Conservation (phyloP, 2,888 invertebrate genomes). For the Cinara cedri region DNA sequence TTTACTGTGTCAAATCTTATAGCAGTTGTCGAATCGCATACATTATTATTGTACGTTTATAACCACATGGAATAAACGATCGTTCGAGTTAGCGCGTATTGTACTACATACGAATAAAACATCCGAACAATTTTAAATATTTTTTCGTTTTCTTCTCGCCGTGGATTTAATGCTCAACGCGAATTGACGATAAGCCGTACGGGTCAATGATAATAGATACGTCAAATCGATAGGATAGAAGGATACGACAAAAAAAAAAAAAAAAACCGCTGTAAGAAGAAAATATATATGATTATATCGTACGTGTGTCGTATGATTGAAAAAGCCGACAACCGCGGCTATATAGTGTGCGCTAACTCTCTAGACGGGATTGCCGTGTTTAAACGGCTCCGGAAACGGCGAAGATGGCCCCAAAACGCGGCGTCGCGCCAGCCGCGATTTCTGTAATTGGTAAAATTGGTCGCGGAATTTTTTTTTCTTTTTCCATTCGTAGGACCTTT, state of each 20-base stretch:
- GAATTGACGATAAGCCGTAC: conserved; percentile 27
- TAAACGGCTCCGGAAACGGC: conserved; percentile 45
- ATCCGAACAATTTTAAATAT: conserved; percentile 25
- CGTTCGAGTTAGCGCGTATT: not conserved
- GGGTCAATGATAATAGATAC: conserved; percentile 51
- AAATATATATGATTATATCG: conserved; percentile 18
- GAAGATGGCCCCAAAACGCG: conserved; percentile 51
- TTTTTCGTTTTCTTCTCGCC: not conserved
- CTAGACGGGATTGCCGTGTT: conserved; percentile 28
- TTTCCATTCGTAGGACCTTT: not conserved
- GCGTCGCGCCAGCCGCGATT: not conserved
- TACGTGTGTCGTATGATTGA: conserved; percentile 50
- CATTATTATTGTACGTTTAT: no score
- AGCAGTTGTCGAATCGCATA: no score
- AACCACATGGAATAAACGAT: not conserved
- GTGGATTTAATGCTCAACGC: not conserved
- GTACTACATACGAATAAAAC: conserved; percentile 17
- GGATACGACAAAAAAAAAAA: conserved; percentile 4
- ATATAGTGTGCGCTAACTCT: conserved; percentile 24
- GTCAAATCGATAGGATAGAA: conserved; percentile 36
- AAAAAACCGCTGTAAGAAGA: conserved; percentile 33
- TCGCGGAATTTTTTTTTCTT: conserved; percentile 28
- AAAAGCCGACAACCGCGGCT: conserved; percentile 49
- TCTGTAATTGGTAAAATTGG: conserved; percentile 55
- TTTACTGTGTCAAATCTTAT: no score